phyloP scores from a whole-genome alignment of 2,113 vertebrate genomes.

The Scolopax mira region DNA sequence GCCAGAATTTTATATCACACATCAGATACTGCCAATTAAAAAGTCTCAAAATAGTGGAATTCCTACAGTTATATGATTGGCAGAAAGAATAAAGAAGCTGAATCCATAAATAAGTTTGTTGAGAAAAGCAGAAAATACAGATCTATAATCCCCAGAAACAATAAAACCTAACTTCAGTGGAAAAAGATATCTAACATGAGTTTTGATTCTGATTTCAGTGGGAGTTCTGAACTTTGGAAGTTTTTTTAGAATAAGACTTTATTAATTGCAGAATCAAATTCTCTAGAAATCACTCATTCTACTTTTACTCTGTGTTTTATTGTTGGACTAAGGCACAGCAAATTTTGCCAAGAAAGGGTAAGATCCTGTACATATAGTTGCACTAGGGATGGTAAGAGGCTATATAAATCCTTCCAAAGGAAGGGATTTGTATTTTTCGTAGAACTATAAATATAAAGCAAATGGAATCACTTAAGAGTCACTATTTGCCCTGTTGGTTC shows the following conservation, averaged over 20 bases:
- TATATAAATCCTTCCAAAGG: not conserved
- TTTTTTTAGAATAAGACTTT: not conserved
- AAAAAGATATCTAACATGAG: not conserved
- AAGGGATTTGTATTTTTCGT: conserved; percentile 29
- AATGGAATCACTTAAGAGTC: conserved; percentile 39
- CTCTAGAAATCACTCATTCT: conserved; percentile 48
- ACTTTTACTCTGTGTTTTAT: conserved; percentile 40
- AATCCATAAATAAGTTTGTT: not conserved
- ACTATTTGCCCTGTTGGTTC: conserved; percentile 9
- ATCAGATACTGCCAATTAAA: not conserved
- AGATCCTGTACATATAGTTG: not conserved
- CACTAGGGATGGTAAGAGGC: conserved; percentile 7
- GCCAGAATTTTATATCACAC: not conserved
- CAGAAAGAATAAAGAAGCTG: not conserved
- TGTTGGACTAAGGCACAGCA: conserved; percentile 2
- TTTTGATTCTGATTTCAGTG: not conserved
- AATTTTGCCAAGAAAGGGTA: conserved; percentile 51
- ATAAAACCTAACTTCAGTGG: not conserved
- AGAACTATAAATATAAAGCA: conserved; percentile 42
- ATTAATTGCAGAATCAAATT: conserved; percentile 50
- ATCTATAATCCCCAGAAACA: not conserved
- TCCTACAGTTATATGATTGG: not conserved
- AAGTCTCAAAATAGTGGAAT: not conserved
- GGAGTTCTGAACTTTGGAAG: not conserved
- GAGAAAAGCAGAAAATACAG: not conserved